phyloP scores from a whole-genome alignment of 2,888 invertebrate species.

The Lochmaea crataegi region DNA sequence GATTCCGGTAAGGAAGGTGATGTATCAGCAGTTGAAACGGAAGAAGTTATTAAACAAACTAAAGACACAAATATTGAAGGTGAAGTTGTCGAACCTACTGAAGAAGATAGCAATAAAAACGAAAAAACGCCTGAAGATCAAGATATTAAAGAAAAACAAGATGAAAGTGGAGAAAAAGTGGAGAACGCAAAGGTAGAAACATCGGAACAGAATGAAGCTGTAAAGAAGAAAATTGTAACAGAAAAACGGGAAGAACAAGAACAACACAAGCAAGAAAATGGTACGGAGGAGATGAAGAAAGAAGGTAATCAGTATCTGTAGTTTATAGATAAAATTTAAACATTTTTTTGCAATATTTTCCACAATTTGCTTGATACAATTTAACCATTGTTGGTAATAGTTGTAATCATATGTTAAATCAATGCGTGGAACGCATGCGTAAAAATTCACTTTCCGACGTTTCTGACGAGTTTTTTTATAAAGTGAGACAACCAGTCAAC shows the following conservation, averaged over 20 bases:
- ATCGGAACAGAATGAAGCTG: neutral
- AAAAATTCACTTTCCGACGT: too few species aligned
- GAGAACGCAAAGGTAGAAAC: neutral
- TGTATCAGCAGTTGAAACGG: slow-evolving; percentile 2
- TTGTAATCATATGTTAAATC: too few species aligned
- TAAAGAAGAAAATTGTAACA: neutral
- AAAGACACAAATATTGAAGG: slow-evolving; percentile 19
- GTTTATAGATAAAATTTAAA: neutral
- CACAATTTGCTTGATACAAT: too few species aligned
- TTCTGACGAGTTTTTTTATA: too few species aligned
- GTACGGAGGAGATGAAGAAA: neutral
- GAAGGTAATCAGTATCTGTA: neutral
- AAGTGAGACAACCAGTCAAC: too few species aligned
- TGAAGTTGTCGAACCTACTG: neutral
- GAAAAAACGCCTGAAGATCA: slow-evolving; percentile 2
- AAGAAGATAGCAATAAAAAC: neutral
- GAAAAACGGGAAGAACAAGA: neutral
- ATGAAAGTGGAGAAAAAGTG: neutral
- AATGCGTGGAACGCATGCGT: too few species aligned
- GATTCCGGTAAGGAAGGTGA: slow-evolving; percentile 14
- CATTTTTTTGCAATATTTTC: too few species aligned
- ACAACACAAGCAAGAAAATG: neutral
- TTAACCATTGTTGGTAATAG: too few species aligned
- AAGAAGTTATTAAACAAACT: slow-evolving; percentile 21
- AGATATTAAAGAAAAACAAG: neutral